Base-by-base conservation (phyloP, 2,888 invertebrate genomes). In the Geotrupes spiniger region DNA sequence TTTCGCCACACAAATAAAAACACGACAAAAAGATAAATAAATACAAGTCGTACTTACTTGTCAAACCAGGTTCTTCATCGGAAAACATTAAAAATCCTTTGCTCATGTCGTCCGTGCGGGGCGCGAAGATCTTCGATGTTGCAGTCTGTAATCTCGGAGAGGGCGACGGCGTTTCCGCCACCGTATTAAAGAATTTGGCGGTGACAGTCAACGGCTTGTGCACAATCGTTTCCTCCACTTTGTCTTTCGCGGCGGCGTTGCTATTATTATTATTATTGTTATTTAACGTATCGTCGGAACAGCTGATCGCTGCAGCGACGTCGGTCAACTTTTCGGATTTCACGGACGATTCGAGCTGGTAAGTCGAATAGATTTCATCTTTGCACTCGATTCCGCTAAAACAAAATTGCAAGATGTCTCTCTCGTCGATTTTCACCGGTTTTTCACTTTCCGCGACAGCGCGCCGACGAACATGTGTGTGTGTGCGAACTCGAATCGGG, bases 31-130 rank as follows among this genome's bases (percentile, higher is more conserved):
- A 4, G n/a, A 28, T 3, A 10, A n/a, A 28, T n/a, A 28, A 29
- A 29, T 31, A 31, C 9, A 9, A 21, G 6, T 10, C 9, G 56
- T 71, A 87, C 89, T 86, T 78, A 92, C 92, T 89, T 77, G 90
- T 89, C 71, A 87, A 78, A 66, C 89, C 89, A 58, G 83, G 79
- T 73, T 87, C 85, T 76, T 90, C 87, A 70, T 89, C 90, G 65
- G 87, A 83, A 76, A 90, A 92, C 74, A 86, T 87, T 70, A 92
- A 82, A 80, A 87, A 94, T 74, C 89, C 91, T 75, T 89, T 89
- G 79, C 88, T 92, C 93, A 95, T 94, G 76, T 93, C 93, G 81
- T 91, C 83, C 62, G 90, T 87, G 73, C 87, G 81, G 59, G 87
- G 88, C 56, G 84, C 85, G 72, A 91, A 89, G 68, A 89, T 85